Evolutionary conservation across 2,888 invertebrate species (phyloP).

Genomic region (Malacosoma neustria): DNA sequence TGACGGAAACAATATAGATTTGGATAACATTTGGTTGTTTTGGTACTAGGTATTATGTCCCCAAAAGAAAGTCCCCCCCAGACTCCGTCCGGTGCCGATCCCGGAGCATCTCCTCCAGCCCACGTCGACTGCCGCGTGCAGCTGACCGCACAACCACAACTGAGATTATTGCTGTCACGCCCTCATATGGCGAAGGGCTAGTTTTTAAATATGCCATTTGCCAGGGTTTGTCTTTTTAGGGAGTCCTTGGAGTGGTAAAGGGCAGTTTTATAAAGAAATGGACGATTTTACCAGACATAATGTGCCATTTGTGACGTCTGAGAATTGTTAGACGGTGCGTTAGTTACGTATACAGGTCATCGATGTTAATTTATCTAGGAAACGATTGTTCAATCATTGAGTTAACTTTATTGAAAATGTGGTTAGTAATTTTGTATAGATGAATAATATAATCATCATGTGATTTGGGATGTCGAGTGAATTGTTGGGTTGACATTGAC

Average conservation of each 20-base stretch:
- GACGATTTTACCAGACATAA: background rate
- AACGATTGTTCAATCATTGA: too few relatives aligned
- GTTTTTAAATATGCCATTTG: background rate
- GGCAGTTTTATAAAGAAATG: too few relatives aligned
- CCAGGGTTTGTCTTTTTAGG: background rate
- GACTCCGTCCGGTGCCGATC: constrained; percentile 84
- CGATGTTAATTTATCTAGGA: background rate
- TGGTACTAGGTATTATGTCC: constrained; percentile 55
- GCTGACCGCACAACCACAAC: constrained; percentile 20
- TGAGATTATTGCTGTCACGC: background rate
- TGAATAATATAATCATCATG: too few relatives aligned
- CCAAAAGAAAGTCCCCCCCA: constrained; percentile 86
- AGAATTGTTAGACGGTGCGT: background rate
- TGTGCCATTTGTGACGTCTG: background rate
- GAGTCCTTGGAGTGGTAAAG: background rate
- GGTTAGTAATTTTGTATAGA: too few relatives aligned
- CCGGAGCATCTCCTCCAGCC: constrained; percentile 77
- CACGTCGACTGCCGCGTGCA: constrained; percentile 10
- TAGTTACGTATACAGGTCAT: background rate
- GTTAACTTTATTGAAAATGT: too few relatives aligned
- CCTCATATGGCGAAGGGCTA: background rate
- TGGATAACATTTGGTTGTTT: too few relatives aligned
- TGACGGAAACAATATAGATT: too few relatives aligned
- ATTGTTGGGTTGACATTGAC: too few relatives aligned
- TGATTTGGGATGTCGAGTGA: too few relatives aligned